Conservation (phyloP, 2,888 invertebrate species). For the Pseudanteris insignis region DNA sequence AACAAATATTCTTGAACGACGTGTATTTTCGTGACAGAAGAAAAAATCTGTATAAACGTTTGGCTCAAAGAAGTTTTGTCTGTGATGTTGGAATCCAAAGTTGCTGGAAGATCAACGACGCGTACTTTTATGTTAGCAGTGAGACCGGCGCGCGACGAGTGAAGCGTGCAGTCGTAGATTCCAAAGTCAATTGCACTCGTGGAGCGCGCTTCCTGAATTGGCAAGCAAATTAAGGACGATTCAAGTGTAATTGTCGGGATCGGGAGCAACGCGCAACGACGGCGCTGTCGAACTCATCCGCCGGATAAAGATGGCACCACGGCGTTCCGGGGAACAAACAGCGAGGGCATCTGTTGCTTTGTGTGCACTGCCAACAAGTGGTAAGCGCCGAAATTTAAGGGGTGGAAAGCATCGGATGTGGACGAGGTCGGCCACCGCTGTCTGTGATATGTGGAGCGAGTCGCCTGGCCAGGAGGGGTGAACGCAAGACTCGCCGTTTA, state of each 20-base stretch:
- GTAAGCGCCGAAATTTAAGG: constrained; percentile 56
- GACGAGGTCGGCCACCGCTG: constrained; percentile 19
- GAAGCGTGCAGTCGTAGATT: constrained; percentile 18
- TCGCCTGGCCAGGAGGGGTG: constrained; percentile 22
- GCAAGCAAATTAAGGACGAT: constrained; percentile 40
- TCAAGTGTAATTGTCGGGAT: constrained; percentile 32
- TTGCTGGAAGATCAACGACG: constrained; percentile 22
- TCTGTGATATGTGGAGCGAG: constrained; percentile 27
- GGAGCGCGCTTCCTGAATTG: constrained; percentile 24
- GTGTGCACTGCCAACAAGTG: constrained; percentile 55
- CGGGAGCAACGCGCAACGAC: neutral
- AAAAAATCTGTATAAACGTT: too few species aligned
- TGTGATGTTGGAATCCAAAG: constrained; percentile 18
- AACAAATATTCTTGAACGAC: too few species aligned
- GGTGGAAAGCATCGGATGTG: constrained; percentile 30
- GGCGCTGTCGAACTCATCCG: constrained; percentile 1
- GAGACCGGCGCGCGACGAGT: constrained; percentile 1
- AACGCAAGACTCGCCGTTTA: constrained; percentile 25
- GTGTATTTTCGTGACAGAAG: too few species aligned
- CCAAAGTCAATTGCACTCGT: constrained; percentile 20
- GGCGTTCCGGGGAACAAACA: constrained; percentile 4
- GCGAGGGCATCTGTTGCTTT: constrained; percentile 54
- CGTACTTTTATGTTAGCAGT: constrained; percentile 18
- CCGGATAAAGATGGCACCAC: constrained; percentile 21
- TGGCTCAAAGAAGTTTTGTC: neutral